phyloP scores from a whole-genome alignment of 2,888 invertebrate genomes.

The Chymomyza procnemis region DNA sequence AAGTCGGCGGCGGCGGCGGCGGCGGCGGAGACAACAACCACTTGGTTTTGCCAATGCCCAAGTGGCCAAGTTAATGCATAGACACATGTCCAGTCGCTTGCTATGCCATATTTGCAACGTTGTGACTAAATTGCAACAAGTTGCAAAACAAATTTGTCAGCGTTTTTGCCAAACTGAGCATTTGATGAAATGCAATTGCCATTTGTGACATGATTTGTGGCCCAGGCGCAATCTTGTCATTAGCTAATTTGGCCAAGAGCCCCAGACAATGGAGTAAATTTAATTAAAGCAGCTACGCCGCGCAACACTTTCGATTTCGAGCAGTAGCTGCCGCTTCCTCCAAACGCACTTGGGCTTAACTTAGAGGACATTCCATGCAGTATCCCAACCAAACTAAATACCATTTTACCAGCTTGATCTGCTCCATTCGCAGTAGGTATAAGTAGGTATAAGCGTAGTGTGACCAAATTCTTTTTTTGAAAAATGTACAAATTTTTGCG shows the following conservation, averaged over 20 bases:
- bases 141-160: constrained; percentile 73
- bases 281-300: constrained; percentile 56
- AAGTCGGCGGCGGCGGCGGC: not conserved
- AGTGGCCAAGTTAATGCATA: constrained; percentile 31
- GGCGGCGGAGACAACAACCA: constrained; percentile 20
- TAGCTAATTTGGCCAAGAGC: constrained; percentile 65
- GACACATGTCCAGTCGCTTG: not conserved
- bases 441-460: not conserved
- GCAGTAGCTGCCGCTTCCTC: constrained; percentile 7
- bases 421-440: no score
- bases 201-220: constrained; percentile 20
- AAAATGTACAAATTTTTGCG: not conserved
- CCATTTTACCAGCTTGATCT: not conserved
- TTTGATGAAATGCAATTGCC: not conserved
- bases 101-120: constrained; percentile 33
- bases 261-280: constrained; percentile 36
- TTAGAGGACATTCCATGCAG: constrained; percentile 4
- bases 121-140: constrained; percentile 63
- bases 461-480: not conserved
- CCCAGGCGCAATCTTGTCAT: constrained; percentile 48
- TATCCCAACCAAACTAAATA: constrained; percentile 11
- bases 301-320: constrained; percentile 58
- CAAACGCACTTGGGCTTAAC: constrained; percentile 36
- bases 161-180: constrained; percentile 41
- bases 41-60: constrained; percentile 38